Base-by-base conservation (phyloP, 2,797 vertebrate genomes). In the Cetoscarus ocellatus region DNA sequence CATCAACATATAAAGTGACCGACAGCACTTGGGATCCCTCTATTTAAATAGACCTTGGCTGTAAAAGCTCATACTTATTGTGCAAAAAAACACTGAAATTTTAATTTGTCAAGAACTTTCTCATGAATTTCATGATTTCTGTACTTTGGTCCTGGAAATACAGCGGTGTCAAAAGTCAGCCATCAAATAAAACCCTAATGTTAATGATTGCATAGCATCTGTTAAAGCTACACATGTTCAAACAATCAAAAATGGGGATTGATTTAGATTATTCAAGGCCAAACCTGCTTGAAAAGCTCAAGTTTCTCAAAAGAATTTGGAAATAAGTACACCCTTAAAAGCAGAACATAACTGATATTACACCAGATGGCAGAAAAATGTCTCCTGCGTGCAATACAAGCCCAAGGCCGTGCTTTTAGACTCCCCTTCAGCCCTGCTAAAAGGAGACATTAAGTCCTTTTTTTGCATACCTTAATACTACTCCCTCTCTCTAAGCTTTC, bases 221-320 rank as follows among this genome's bases (percentile, higher is more conserved):
- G 62, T 77, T 73, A 71, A 84, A 86, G 66, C 67, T 67, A 75
- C 85, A 79, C 67, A 61, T 63, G 61, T 12, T 18, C 48, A 67
- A 42, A 65, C 70, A 61, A 59, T 66, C 63, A 39, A 38, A 42
- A 51, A 51, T 67, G 70, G 35, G 58, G 58, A 86, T 86, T 67
- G 84, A 69, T 70, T 27, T 71, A 47, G 67, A 74, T 75, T 62
- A 85, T 75, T 85, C 74, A 81, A 80, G 73, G 77, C 52, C 70
- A 70, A 77, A 80, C n/a, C 15, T 14, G 45, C 57, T n/a, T 54
- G 42, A 70, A 79, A 64, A 80, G 72, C 43, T 67, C 15, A 10
- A 51, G 58, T 52, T 49, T 62, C 75, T 62, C 47, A n/a, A 18
- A 44, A 40, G 43, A 55, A 36, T 38, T 50, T 13, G 61, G 61